These are phyloP conservation scores for Catocala sponsa DNA, from an alignment of 2,888 invertebrate genomes.

Conservation along the genomic window DNA sequence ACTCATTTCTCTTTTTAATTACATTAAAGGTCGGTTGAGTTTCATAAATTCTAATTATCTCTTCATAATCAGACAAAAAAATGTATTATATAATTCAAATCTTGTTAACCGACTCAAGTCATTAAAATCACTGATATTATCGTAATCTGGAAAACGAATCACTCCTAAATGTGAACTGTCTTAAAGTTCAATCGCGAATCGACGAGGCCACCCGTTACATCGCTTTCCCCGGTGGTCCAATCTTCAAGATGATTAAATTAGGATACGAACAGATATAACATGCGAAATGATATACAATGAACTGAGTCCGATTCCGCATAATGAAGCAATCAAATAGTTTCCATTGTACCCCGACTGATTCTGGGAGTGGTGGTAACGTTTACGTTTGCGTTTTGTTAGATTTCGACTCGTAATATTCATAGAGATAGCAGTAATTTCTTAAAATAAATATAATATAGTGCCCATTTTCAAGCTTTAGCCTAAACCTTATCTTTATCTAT, in stretches of 20 bases:
- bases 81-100: constrained; percentile 42
- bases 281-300: constrained; percentile 86
- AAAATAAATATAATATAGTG: too few species aligned
- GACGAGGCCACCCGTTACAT: constrained; percentile 76
- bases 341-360: constrained; percentile 72
- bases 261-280: constrained; percentile 84
- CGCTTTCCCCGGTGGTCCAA: constrained; percentile 83
- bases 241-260: constrained; percentile 87
- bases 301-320: constrained; percentile 80
- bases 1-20: constrained; percentile 34
- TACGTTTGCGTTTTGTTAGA: constrained; percentile 51
- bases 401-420: neutral
- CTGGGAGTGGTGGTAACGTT: constrained; percentile 53
- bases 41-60: too few species aligned
- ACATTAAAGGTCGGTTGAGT: constrained; percentile 10
- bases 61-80: constrained; percentile 3
- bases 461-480: too few species aligned
- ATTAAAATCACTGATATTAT: constrained; percentile 52
- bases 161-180: constrained; percentile 67
- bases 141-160: constrained; percentile 60
- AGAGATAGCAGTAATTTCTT: too few species aligned
- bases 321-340: constrained; percentile 86
- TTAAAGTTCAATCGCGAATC: constrained; percentile 75
- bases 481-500: neutral
- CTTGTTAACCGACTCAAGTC: constrained; percentile 29